These are phyloP conservation scores for Crocodylus rhombifer DNA, from an alignment of 2,797 vertebrate species.

Conservation along the genomic window DNA sequence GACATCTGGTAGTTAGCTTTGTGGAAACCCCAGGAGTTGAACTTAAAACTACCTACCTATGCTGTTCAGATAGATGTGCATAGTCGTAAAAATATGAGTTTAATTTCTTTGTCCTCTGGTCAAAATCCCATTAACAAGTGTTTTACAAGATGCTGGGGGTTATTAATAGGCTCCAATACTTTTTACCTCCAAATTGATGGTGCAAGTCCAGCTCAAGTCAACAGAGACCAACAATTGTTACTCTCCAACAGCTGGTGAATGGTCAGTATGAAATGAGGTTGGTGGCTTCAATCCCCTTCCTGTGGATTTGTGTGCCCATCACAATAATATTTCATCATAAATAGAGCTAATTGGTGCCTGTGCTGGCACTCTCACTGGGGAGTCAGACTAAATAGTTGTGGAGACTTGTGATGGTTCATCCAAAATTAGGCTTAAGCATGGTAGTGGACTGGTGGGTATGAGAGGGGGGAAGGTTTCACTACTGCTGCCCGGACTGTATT, in stretches of 20 bases:
- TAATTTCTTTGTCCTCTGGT: neutral
- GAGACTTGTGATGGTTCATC: neutral
- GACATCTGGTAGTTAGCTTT: constrained; percentile 24
- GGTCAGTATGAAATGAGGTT: neutral
- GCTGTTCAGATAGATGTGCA: neutral
- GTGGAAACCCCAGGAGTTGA: neutral
- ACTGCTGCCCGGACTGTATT: neutral
- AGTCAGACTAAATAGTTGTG: neutral
- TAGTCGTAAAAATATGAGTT: neutral
- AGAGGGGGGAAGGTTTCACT: neutral
- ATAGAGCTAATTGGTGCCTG: neutral
- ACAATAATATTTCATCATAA: neutral
- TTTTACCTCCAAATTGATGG: neutral
- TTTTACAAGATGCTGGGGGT: accelerated
- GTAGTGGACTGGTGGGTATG: neutral
- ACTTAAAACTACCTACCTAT: neutral
- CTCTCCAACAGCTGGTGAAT: neutral
- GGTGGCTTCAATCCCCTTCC: neutral
- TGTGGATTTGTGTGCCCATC: neutral
- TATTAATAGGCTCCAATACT: neutral
- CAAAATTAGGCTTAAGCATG: neutral
- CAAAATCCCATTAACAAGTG: neutral
- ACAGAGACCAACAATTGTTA: neutral
- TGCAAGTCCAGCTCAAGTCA: neutral
- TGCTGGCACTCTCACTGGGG: neutral